phyloP scores from a whole-genome alignment of 2,888 invertebrate genomes.

The Sesamia inferens region DNA sequence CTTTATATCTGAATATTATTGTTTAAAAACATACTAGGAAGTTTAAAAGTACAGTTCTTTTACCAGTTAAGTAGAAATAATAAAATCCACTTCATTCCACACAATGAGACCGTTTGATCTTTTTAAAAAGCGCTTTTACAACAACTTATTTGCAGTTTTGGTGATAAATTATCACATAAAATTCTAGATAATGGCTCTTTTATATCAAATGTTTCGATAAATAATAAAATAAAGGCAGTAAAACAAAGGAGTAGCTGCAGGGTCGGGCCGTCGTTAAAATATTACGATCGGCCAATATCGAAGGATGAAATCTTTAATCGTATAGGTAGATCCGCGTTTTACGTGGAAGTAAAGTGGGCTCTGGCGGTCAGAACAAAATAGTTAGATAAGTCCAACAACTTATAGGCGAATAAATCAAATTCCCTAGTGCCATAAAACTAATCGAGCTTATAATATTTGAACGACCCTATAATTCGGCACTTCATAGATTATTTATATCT shows the following conservation, averaged over 20 bases:
- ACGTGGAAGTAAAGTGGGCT: slow-evolving; percentile 77
- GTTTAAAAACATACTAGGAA: not conserved
- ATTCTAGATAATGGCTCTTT: slow-evolving; percentile 83
- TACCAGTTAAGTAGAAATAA: not conserved
- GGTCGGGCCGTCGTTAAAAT: slow-evolving; percentile 86
- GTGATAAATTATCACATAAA: slow-evolving; percentile 84
- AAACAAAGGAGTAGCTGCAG: slow-evolving; percentile 83
- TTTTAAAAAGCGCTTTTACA: slow-evolving; percentile 54
- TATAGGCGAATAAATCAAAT: slow-evolving; percentile 78
- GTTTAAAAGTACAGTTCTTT: not conserved
- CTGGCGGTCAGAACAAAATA: slow-evolving; percentile 74
- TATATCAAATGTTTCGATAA: slow-evolving; percentile 87
- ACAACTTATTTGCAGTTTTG: slow-evolving; percentile 68
- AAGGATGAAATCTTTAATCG: slow-evolving; percentile 87
- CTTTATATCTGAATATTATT: not conserved
- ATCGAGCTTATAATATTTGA: slow-evolving; percentile 72
- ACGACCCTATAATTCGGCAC: slow-evolving; percentile 61
- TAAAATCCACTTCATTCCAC: not conserved
- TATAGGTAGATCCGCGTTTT: slow-evolving; percentile 78
- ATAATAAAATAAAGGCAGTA: slow-evolving; percentile 87
- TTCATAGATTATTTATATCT: slow-evolving; percentile 48
- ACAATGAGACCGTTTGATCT: slow-evolving; percentile 15
- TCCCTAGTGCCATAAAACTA: slow-evolving; percentile 74
- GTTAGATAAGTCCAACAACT: slow-evolving; percentile 76
- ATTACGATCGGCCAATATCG: slow-evolving; percentile 88